A percentile compares a stretch with the other conserved stretches of the same genome.
phyloP scores from a whole-genome alignment of 2,113 vertebrate genomes.

The Reinhardtius hippoglossoides region DNA sequence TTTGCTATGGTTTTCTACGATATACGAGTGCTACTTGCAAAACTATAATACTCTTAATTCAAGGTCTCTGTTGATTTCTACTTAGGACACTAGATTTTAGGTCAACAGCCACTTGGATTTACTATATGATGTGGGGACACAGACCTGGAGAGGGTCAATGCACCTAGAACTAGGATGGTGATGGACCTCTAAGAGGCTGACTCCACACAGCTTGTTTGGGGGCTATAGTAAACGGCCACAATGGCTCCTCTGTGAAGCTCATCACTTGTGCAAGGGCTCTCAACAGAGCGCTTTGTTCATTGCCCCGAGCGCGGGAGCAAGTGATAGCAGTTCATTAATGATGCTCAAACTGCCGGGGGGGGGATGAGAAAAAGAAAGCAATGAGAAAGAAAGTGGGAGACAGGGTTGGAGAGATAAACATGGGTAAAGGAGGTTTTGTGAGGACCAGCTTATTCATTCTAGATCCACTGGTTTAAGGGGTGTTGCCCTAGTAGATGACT shows the following conservation, averaged over 20 bases:
- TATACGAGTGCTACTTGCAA: background rate
- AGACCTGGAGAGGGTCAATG: constrained; percentile 32
- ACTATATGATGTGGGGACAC: background rate
- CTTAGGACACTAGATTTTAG: background rate
- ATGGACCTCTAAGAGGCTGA: constrained; percentile 42
- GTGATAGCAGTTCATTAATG: constrained; percentile 62
- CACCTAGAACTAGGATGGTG: constrained; percentile 51
- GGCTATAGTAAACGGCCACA: constrained; percentile 48
- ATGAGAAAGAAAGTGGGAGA: constrained; percentile 21
- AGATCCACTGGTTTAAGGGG: constrained; percentile 21
- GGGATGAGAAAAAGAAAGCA: constrained; percentile 31
- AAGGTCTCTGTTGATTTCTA: background rate
- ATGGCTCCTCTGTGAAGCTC: constrained; percentile 61
- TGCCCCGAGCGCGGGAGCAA: constrained; percentile 40
- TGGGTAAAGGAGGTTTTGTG: constrained; percentile 27
- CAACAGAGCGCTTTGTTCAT: constrained; percentile 69
- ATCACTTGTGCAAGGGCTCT: constrained; percentile 45
- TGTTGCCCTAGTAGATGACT: constrained; percentile 12
- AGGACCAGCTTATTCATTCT: constrained; percentile 36
- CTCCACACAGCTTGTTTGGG: constrained; percentile 20
- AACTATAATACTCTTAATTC: background rate
- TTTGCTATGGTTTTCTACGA: background rate
- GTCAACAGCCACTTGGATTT: constrained; percentile 4
- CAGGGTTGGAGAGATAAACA: background rate
- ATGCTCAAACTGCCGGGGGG: constrained; percentile 29